phyloP scores from a whole-genome alignment of 2,888 invertebrate species.

The Micoletzkya japonica region DNA sequence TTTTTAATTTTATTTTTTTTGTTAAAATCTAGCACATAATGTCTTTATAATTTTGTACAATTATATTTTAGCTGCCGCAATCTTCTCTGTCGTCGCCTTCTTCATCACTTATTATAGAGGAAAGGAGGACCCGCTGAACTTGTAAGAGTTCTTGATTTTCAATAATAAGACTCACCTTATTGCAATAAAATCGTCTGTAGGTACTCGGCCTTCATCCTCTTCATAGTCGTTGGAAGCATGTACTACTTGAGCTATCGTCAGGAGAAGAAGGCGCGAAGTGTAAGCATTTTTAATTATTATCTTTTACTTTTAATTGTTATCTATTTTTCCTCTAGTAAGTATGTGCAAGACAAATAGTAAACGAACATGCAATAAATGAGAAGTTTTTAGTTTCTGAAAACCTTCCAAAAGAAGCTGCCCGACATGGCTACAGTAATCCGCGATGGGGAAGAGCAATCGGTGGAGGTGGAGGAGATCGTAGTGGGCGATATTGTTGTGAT shows the following conservation, averaged over 20 bases:
- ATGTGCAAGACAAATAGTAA: not conserved
- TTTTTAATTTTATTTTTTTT: too few relatives aligned
- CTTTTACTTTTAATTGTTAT: too few relatives aligned
- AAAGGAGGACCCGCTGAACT: slow-evolving; percentile 56
- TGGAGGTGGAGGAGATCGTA: slow-evolving; percentile 61
- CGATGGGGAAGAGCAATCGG: slow-evolving; percentile 82
- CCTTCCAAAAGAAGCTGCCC: slow-evolving; percentile 53
- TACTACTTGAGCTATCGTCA: slow-evolving; percentile 57
- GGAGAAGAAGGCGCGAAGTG: slow-evolving; percentile 57
- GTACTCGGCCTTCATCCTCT: slow-evolving; percentile 56
- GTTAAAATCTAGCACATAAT: too few relatives aligned
- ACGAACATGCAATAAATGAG: not conserved
- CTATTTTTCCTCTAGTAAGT: too few relatives aligned
- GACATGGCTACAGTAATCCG: slow-evolving; percentile 70
- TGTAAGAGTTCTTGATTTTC: slow-evolving; percentile 32
- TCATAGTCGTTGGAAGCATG: slow-evolving; percentile 57
- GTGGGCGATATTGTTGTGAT: slow-evolving; percentile 63
- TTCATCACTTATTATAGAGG: slow-evolving; percentile 59
- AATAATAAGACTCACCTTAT: not conserved
- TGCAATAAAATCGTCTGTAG: not conserved
- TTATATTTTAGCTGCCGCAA: slow-evolving; percentile 44
- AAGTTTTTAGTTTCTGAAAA: slow-evolving; percentile 48
- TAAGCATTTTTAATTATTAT: slow-evolving; percentile 24
- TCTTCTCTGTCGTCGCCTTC: slow-evolving; percentile 56
- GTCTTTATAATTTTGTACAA: too few relatives aligned